These are phyloP conservation scores for Apotomis betuletana DNA, from an alignment of 2,888 invertebrate genomes.

Conservation along the genomic window DNA sequence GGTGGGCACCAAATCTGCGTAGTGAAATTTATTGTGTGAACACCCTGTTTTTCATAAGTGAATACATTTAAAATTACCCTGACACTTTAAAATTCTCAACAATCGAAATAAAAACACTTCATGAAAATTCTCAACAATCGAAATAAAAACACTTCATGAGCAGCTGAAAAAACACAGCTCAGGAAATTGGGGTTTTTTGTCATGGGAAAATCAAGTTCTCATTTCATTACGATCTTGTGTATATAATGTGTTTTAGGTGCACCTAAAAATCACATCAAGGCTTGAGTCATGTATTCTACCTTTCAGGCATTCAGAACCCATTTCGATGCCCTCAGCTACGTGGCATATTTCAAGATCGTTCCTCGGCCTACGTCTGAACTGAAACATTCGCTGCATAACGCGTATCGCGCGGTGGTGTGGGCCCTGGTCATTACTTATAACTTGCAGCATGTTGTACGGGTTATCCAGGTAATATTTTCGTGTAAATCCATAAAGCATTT, in stretches of 20 bases:
- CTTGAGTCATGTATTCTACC: constrained; percentile 44
- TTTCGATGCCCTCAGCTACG: constrained; percentile 63
- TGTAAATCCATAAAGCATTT: too few species aligned
- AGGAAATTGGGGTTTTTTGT: neutral
- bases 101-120: constrained; percentile 3
- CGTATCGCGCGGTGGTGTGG: constrained; percentile 56
- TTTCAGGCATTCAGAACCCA: constrained; percentile 63
- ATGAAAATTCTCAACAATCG: constrained; percentile 5
- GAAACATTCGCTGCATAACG: constrained; percentile 54
- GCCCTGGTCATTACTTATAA: constrained; percentile 62
- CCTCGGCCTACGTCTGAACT: constrained; percentile 48
- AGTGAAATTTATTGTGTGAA: neutral
- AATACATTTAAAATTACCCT: constrained; percentile 24
- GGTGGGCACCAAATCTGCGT: constrained; percentile 4
- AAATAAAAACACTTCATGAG: constrained; percentile 3
- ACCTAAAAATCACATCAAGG: too few species aligned
- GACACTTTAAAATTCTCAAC: constrained; percentile 15
- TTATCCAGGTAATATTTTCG: constrained; percentile 59
- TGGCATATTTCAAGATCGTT: constrained; percentile 67
- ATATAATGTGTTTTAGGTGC: neutral
- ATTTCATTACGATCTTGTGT: neutral
- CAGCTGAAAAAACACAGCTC: neutral
- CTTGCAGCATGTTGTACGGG: constrained; percentile 65
- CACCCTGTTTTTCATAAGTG: constrained; percentile 8
- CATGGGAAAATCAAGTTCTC: neutral